Percentiles rank a stretch among this genome's conserved stretches.
Conservation (phyloP, 2,888 invertebrate species). For the Cryptops parisi region DNA sequence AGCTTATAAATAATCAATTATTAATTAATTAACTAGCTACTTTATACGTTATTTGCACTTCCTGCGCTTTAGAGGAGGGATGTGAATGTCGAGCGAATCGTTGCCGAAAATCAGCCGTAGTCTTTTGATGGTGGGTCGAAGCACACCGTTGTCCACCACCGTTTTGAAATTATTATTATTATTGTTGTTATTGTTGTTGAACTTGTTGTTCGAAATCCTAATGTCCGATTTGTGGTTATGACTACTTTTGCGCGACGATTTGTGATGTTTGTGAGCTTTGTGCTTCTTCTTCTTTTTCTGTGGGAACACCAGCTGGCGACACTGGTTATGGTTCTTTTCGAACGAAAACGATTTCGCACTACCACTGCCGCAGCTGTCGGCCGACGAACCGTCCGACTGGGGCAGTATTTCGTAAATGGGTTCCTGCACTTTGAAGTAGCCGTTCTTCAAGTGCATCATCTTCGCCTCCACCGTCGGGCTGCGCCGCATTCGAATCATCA, state of each 20-base stretch:
- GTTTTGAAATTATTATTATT: no score
- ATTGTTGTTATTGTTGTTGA: not conserved
- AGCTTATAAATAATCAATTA: no score
- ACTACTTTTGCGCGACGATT: not conserved
- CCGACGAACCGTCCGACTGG: no score
- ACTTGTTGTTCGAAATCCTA: not conserved
- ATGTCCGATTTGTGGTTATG: not conserved
- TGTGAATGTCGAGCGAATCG: constrained; percentile 74
- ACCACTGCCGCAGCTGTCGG: no score
- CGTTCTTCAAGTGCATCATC: constrained; percentile 28
- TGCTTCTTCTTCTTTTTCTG: constrained; percentile 5
- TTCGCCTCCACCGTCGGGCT: constrained; percentile 46
- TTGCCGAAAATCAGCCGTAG: constrained; percentile 75
- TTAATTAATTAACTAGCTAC: no score
- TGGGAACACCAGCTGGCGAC: not conserved
- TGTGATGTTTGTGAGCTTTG: constrained; percentile 2
- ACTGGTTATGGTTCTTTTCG: not conserved
- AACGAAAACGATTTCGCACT: no score
- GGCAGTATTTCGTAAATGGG: constrained; percentile 54
- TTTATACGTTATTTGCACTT: constrained; percentile 6
- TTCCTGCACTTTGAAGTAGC: not conserved
- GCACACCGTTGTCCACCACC: not conserved
- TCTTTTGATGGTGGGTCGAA: constrained; percentile 57
- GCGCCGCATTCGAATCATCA: constrained; percentile 72
- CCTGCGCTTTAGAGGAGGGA: constrained; percentile 40